These are phyloP conservation scores for Liopterus haemorrhoidalis DNA, from an alignment of 2,888 invertebrate species.

Conservation along the genomic window DNA sequence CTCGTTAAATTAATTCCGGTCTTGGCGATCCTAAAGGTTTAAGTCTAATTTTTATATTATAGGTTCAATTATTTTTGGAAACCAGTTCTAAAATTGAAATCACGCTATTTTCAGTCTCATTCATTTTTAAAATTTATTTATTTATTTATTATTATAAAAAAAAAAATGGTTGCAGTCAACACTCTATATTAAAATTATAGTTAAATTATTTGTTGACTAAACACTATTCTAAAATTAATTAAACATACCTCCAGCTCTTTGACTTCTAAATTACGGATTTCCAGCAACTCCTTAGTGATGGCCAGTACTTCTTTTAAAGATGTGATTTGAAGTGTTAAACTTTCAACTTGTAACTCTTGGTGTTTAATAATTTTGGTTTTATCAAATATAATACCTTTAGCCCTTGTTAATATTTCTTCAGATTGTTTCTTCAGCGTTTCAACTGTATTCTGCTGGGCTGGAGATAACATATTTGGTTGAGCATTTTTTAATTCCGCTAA, in stretches of 20 bases:
- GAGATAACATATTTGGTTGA: conserved; percentile 35
- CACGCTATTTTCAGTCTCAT: too few species aligned
- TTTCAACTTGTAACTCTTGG: conserved; percentile 72
- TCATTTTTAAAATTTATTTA: too few species aligned
- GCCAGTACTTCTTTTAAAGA: conserved; percentile 75
- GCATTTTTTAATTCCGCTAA: conserved; percentile 36
- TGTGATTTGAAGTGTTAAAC: conserved; percentile 62
- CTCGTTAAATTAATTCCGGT: too few species aligned
- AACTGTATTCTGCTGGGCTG: conserved; percentile 37
- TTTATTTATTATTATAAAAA: too few species aligned
- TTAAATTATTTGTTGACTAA: too few species aligned
- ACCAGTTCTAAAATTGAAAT: too few species aligned
- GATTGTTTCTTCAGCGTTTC: conserved; percentile 44
- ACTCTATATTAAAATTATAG: too few species aligned
- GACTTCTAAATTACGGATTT: conserved; percentile 72
- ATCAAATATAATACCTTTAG: conserved; percentile 66
- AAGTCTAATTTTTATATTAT: too few species aligned
- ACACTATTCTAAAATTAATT: conserved; percentile 47
- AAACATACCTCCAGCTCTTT: too few species aligned
- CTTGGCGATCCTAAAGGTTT: too few species aligned
- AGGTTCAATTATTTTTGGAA: too few species aligned
- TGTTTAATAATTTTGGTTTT: conserved; percentile 71
- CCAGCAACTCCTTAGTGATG: conserved; percentile 73
- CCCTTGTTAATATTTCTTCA: conserved; percentile 56
- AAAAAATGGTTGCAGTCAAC: too few species aligned